Evolutionary conservation across 1,140 invertebrate species (phyloP).

Genomic region (Belonocnema kinseyi): DNA sequence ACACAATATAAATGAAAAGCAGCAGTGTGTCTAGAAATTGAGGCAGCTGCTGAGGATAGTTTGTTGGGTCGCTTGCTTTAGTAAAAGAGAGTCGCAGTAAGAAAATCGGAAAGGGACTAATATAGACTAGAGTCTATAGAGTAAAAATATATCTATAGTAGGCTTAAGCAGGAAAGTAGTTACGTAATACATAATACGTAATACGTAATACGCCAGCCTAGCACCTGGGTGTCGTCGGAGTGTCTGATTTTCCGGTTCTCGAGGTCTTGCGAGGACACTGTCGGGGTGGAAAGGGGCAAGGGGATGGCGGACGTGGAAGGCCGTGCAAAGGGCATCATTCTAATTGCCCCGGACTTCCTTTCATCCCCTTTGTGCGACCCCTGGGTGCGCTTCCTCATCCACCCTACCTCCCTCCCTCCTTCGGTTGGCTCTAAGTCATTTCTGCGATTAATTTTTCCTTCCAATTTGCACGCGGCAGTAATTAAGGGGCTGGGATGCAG

Average conservation of each 20-base stretch:
- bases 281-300: slow-evolving; percentile 33
- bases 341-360: slow-evolving; percentile 77
- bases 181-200: background rate
- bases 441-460: slow-evolving; percentile 78
- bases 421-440: slow-evolving; percentile 75
- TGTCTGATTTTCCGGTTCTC: slow-evolving; percentile 33
- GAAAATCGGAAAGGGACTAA: background rate
- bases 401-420: slow-evolving; percentile 49
- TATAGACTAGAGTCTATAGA: background rate
- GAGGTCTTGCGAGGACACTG: slow-evolving; percentile 35
- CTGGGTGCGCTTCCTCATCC: slow-evolving; percentile 66
- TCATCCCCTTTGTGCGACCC: slow-evolving; percentile 73
- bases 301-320: slow-evolving; percentile 60
- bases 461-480: slow-evolving; percentile 77
- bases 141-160: no score
- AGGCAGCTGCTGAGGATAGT: background rate
- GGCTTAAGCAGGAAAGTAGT: no score
- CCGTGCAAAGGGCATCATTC: slow-evolving; percentile 75
- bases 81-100: background rate
- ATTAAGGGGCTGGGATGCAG: slow-evolving; percentile 74
- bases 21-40: background rate
- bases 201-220: slow-evolving; percentile 12
- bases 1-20: no score
- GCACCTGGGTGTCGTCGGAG: slow-evolving; percentile 27
- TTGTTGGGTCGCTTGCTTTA: background rate